Evolutionary conservation across 2,797 vertebrate genomes (phyloP).

Genomic region (Lacerta viridis): DNA sequence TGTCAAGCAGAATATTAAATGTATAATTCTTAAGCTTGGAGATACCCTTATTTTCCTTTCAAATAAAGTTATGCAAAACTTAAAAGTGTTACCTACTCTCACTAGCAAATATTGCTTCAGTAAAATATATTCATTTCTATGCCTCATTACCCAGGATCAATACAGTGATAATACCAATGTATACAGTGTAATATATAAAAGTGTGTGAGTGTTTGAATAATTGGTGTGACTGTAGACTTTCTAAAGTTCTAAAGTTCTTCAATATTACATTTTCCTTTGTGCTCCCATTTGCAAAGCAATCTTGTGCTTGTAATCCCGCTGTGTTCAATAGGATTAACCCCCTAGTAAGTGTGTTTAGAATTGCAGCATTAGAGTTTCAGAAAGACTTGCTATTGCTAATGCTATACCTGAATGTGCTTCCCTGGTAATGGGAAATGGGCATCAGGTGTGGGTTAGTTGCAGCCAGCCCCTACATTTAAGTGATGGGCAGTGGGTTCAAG

Average conservation of each 20-base stretch:
- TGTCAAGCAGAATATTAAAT: neutral
- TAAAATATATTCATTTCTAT: neutral
- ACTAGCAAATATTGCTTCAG: neutral
- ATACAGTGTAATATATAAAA: neutral
- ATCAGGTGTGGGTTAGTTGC: too few relatives aligned
- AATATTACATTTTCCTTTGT: constrained; percentile 33
- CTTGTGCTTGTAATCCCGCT: neutral
- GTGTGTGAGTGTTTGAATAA: neutral
- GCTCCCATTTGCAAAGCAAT: neutral
- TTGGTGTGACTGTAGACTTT: neutral
- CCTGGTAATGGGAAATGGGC: neutral
- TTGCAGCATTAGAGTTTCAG: neutral
- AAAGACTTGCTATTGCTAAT: neutral
- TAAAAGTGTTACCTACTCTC: neutral
- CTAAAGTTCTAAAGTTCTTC: constrained; percentile 44
- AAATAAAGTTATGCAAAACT: neutral
- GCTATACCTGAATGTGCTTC: neutral
- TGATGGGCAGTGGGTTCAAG: too few relatives aligned
- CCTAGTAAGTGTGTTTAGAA: constrained; percentile 2
- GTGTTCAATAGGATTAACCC: neutral
- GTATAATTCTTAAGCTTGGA: neutral
- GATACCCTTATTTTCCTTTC: neutral
- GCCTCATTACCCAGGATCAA: neutral
- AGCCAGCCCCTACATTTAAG: too few relatives aligned
- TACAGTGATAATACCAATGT: neutral